Percentiles rank a stretch among this genome's conserved stretches.
These are phyloP conservation scores for Anhinga rufa DNA, from an alignment of 2,113 vertebrate species.

Conservation along the genomic window DNA sequence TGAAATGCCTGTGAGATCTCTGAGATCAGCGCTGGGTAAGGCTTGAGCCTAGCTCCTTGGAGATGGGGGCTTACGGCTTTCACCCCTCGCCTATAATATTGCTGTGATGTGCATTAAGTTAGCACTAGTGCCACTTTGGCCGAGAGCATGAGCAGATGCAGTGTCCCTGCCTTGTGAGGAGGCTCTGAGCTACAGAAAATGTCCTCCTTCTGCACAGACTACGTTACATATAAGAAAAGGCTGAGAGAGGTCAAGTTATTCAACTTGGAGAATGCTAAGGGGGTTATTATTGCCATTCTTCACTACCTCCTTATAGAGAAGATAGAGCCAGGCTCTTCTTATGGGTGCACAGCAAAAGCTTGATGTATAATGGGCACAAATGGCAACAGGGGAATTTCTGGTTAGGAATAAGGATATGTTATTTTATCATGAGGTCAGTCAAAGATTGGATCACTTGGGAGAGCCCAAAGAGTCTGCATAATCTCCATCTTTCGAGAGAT, in stretches of 20 bases:
- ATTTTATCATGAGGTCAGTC: not conserved
- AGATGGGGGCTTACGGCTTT: not conserved
- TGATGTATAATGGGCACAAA: not conserved
- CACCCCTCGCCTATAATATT: not conserved
- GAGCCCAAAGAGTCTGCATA: not conserved
- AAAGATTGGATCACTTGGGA: not conserved
- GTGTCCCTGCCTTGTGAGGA: not conserved
- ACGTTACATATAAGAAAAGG: not conserved
- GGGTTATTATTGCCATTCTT: not conserved
- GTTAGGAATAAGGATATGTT: not conserved
- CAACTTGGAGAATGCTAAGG: not conserved
- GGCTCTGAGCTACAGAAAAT: not conserved
- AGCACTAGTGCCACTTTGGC: not conserved
- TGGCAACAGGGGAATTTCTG: not conserved
- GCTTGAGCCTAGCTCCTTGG: not conserved
- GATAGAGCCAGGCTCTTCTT: not conserved
- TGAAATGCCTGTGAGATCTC: not conserved
- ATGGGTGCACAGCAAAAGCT: not conserved
- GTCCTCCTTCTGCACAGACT: not conserved
- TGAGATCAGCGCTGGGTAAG: not conserved
- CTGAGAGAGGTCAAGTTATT: not conserved
- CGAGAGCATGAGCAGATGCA: not conserved
- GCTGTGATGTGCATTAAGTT: not conserved
- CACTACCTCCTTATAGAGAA: not conserved
- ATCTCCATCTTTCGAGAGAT: not conserved